Percentiles rank a stretch among this genome's conserved stretches.
These are phyloP conservation scores for Polypedilum vanderplanki DNA, from an alignment of 1,140 invertebrate genomes.

Conservation along the genomic window DNA sequence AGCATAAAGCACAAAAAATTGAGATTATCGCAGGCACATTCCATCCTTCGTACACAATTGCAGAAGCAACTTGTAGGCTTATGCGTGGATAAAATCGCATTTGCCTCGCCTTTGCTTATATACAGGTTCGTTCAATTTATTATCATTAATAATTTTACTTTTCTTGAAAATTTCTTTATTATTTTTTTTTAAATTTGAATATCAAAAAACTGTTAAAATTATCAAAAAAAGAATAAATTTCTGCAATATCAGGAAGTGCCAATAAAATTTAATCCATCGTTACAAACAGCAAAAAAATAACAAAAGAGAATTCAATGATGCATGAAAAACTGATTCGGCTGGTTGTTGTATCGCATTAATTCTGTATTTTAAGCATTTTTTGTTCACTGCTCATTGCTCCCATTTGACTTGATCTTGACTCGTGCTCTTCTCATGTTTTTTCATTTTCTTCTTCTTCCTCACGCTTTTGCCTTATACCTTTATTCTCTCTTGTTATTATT, in stretches of 20 bases:
- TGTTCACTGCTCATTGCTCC: slow-evolving; percentile 16
- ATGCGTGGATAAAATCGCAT: slow-evolving; percentile 20
- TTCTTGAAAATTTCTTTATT: too few relatives aligned
- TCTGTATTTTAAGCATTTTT: neutral
- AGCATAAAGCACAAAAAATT: neutral
- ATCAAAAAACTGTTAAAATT: too few relatives aligned
- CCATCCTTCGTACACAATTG: neutral
- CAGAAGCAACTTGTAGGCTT: neutral
- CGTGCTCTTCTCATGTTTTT: neutral
- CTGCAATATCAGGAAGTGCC: neutral
- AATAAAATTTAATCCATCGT: neutral
- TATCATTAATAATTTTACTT: too few relatives aligned
- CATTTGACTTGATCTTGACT: slow-evolving; percentile 10
- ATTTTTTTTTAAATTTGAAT: too few relatives aligned
- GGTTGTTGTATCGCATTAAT: neutral
- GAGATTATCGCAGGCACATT: neutral
- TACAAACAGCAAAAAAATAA: neutral
- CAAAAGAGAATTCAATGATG: slow-evolving; percentile 10
- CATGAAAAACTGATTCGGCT: neutral
- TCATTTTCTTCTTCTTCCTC: neutral
- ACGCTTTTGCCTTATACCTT: neutral
- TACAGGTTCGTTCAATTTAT: too few relatives aligned
- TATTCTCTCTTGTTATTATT: neutral
- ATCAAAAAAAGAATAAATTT: too few relatives aligned
- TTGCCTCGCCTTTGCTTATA: neutral